A percentile compares a stretch with the other conserved stretches of the same genome.
phyloP scores from a whole-genome alignment of 2,797 vertebrate species.

The Pelochelys cantorii region DNA sequence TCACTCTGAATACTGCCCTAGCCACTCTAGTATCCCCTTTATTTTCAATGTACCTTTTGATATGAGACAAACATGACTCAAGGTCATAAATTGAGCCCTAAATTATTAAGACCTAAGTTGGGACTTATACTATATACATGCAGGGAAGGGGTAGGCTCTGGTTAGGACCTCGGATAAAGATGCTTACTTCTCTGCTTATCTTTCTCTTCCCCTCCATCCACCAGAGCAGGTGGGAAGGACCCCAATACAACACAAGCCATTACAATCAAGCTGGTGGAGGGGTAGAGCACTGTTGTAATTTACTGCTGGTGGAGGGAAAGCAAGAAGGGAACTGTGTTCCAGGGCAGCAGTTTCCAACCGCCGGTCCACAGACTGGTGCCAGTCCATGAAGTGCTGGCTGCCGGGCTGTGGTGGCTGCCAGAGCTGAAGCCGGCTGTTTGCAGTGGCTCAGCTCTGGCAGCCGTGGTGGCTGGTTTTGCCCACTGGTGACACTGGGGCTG shows the following conservation, averaged over 20 bases:
- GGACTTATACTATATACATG: background rate
- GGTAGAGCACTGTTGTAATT: background rate
- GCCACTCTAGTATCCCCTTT: background rate
- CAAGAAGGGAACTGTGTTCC: background rate
- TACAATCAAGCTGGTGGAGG: background rate
- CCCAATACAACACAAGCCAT: background rate
- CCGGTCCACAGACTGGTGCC: too few relatives aligned
- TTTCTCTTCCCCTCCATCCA: background rate
- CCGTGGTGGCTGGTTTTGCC: too few relatives aligned
- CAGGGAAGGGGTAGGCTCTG: background rate
- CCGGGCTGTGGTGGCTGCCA: too few relatives aligned
- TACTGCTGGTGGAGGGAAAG: background rate
- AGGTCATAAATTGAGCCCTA: rapidly evolving
- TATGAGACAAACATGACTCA: rapidly evolving
- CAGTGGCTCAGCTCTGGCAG: too few relatives aligned
- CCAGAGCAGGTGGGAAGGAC: background rate
- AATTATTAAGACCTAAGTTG: background rate
- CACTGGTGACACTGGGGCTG: too few relatives aligned
- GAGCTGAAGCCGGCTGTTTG: too few relatives aligned
- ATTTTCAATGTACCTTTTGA: background rate
- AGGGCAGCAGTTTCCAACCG: too few relatives aligned
- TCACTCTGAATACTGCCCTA: background rate
- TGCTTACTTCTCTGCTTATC: background rate
- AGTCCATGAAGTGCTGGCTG: too few relatives aligned
- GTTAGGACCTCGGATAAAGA: background rate